Conservation (phyloP, 1,140 invertebrate species). For the Tetramorium simillimum region DNA sequence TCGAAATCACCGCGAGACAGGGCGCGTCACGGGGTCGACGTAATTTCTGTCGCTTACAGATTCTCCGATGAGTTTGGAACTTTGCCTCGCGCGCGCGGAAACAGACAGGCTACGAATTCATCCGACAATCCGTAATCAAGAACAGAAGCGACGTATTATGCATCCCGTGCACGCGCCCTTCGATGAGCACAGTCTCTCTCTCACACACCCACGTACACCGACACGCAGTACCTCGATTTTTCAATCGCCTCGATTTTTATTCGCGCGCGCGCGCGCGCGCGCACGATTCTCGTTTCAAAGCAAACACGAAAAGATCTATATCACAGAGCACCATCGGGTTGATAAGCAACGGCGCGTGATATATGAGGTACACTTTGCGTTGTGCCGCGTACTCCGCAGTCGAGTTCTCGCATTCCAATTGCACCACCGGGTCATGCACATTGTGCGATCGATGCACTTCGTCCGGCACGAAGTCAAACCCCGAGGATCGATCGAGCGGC, state of each 20-base stretch:
- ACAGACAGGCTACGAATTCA: neutral
- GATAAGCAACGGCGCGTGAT: constrained; percentile 13
- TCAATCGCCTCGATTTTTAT: neutral
- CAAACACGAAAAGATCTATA: constrained; percentile 34
- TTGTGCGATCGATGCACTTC: constrained; percentile 4
- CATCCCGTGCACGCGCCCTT: neutral
- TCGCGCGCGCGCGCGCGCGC: constrained; percentile 10
- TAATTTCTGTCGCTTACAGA: neutral
- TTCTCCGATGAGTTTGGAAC: neutral
- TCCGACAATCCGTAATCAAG: constrained; percentile 13
- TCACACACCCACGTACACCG: neutral
- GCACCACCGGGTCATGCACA: neutral
- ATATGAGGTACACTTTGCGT: constrained; percentile 5
- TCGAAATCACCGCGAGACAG: neutral
- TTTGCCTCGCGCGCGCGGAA: neutral
- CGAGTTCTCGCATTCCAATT: constrained; percentile 18
- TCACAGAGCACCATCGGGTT: neutral
- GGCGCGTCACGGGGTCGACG: no score
- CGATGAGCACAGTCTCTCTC: constrained; percentile 21
- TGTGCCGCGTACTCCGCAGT: neutral
- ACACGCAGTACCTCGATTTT: constrained; percentile 14
- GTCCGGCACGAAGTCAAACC: constrained; percentile 37
- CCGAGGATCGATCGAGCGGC: constrained; percentile 30
- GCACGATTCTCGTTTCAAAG: constrained; percentile 1
- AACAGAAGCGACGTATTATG: neutral